These are phyloP conservation scores for Pelagia noctiluca DNA, from an alignment of 30 jellyfish, hydroid and myxozoan species.

Conservation along the genomic window DNA sequence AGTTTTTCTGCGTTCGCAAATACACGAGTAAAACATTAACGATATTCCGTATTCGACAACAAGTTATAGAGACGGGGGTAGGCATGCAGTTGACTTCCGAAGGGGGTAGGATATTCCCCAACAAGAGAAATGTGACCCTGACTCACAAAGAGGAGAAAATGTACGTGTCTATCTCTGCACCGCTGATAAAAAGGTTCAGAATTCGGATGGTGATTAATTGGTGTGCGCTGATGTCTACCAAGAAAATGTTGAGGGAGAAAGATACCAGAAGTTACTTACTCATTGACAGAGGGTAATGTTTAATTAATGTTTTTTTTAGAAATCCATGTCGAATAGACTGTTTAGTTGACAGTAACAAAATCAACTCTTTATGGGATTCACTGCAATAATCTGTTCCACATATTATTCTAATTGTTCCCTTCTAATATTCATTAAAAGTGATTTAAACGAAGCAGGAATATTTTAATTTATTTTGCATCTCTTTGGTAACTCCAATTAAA, in stretches of 20 bases:
- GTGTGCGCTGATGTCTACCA: background rate
- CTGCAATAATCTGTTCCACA: no score
- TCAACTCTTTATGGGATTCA: no score
- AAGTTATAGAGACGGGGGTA: background rate
- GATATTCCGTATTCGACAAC: background rate
- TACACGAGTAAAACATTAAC: background rate
- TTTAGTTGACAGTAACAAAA: no score
- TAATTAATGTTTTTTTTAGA: no score
- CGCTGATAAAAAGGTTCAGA: background rate
- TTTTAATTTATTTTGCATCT: no score
- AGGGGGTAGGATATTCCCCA: background rate
- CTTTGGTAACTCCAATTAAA: no score
- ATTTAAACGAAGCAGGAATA: no score
- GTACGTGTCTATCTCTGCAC: background rate
- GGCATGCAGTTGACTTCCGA: background rate
- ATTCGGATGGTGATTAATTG: background rate
- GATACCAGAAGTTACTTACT: background rate
- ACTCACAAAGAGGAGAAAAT: background rate
- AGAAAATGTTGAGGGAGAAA: background rate
- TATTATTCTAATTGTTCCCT: no score
- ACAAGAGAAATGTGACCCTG: background rate
- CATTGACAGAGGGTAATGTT: conserved; percentile 13
- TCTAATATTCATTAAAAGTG: no score
- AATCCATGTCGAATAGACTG: no score
- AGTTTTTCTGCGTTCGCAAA: background rate